Conservation (phyloP, 2,113 vertebrate species). For the Hyaena hyaena region DNA sequence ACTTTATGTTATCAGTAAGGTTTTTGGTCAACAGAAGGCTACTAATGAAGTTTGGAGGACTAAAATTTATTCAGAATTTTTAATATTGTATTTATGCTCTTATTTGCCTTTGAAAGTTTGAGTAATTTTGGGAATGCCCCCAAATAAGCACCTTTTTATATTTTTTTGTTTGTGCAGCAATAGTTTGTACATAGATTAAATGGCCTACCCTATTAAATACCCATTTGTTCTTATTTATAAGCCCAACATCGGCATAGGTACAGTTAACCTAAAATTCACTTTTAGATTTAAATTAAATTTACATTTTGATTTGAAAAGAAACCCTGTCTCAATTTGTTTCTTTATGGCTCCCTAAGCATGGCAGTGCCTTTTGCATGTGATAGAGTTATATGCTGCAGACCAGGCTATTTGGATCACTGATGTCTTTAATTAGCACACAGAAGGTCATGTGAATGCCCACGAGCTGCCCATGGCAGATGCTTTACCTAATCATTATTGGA, state of each 20-base stretch:
- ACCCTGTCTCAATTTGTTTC: slow-evolving; percentile 54
- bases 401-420: slow-evolving; percentile 51
- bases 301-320: slow-evolving; percentile 51
- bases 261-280: slow-evolving; percentile 63
- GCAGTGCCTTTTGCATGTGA: not conserved
- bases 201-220: slow-evolving; percentile 36
- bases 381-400: slow-evolving; percentile 23
- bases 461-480: slow-evolving; percentile 37
- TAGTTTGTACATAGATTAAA: not conserved
- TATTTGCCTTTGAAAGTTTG: not conserved
- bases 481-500: slow-evolving; percentile 73
- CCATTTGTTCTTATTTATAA: slow-evolving; percentile 50
- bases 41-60: not conserved
- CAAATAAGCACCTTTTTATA: not conserved
- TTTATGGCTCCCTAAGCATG: slow-evolving; percentile 39
- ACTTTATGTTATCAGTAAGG: not conserved
- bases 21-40: not conserved
- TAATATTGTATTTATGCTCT: not conserved
- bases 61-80: not conserved
- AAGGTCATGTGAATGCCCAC: slow-evolving; percentile 53
- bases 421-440: slow-evolving; percentile 73
- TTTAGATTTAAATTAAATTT: slow-evolving; percentile 72
- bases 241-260: slow-evolving; percentile 28
- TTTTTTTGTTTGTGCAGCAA: not conserved
- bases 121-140: not conserved